These are phyloP conservation scores for Omphaloscelis lunosa DNA, from an alignment of 2,888 invertebrate genomes.

Conservation along the genomic window DNA sequence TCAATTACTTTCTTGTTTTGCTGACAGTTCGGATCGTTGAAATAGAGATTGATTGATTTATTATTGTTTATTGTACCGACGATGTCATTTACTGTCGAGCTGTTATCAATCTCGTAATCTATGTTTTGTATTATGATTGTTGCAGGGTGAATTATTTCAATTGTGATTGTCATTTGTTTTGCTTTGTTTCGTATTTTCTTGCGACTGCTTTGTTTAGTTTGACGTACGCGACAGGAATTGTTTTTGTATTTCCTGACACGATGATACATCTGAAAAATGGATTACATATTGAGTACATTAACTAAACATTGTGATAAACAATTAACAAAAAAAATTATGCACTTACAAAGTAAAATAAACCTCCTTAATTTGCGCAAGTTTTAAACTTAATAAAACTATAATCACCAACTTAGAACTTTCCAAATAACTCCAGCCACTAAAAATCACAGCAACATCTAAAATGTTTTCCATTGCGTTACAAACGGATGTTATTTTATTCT, in stretches of 20 bases:
- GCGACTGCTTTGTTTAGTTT: neutral
- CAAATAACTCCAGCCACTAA: slow-evolving; percentile 8
- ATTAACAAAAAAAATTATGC: too few species aligned
- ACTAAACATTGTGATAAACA: too few species aligned
- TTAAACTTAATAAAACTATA: neutral
- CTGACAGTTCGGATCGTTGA: slow-evolving; percentile 59
- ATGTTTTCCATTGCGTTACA: slow-evolving; percentile 67
- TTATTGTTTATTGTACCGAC: slow-evolving; percentile 49
- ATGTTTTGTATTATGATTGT: slow-evolving; percentile 8
- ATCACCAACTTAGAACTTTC: slow-evolving; percentile 7
- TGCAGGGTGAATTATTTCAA: slow-evolving; percentile 22
- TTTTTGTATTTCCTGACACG: neutral
- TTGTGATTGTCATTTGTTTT: slow-evolving; percentile 17
- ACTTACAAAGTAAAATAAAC: neutral
- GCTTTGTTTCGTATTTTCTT: slow-evolving; percentile 10
- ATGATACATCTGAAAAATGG: too few species aligned
- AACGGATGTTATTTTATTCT: slow-evolving; percentile 73
- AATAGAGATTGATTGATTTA: slow-evolving; percentile 64
- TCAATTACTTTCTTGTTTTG: slow-evolving; percentile 67
- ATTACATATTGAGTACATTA: too few species aligned
- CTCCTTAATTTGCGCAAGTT: neutral
- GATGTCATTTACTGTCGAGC: slow-evolving; percentile 43
- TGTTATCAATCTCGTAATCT: slow-evolving; percentile 42
- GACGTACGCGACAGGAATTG: neutral
- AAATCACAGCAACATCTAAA: slow-evolving; percentile 59